Base-by-base conservation (phyloP, 1,140 invertebrate genomes). In the Aphidius gifuensis region DNA sequence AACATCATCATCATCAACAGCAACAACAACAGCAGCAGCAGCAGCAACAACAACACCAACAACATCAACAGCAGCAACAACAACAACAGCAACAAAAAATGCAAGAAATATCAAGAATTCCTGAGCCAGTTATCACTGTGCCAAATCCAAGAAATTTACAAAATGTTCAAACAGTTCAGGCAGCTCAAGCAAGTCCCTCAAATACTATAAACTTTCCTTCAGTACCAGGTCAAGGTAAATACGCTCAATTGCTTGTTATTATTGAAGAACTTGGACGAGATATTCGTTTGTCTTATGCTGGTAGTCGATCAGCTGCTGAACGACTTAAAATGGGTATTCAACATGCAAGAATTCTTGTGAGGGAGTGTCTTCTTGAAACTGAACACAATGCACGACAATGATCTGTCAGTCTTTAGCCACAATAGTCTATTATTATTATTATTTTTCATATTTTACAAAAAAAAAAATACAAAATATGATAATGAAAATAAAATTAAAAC, bases 221-320 rank as follows among this genome's bases (percentile, higher is more conserved):
- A 23, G 76, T 80, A 48, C 76, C 80, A 58, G 80, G 80, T 38
- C 79, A 81, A 59, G 78, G 78, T 49, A 93, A 92, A 76, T 93
- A 93, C 75, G 85, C 85, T 60, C 89, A 92, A 66, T 72, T 93
- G 54, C 71, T 93, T 62, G 84, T 87, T 11, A 88, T 93, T n/a
- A 90, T 93, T 61, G 91, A 92, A 71, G 91, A 93, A 79, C 86
- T 93, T 74, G 89, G 90, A 44, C 86, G 89, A 71, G 92, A 93
- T 69, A 90, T 93, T 69, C 82, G 90, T 56, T 87, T 91, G 39
- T 90, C 89, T 2, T 93, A 93, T 71, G 85, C 90, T 40, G 90
- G 90, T n/a, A 92, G 89, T 71, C 89, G 89, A 69, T 89, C 85
- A 60, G 90, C 90, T 16, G 85, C 88, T 11, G 92, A 93, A 74